Evolutionary conservation across 2,888 invertebrate genomes (phyloP), one percentile per base, ranked within the genome.

Genomic region (Harpagoxenus sublaevis): DNA sequence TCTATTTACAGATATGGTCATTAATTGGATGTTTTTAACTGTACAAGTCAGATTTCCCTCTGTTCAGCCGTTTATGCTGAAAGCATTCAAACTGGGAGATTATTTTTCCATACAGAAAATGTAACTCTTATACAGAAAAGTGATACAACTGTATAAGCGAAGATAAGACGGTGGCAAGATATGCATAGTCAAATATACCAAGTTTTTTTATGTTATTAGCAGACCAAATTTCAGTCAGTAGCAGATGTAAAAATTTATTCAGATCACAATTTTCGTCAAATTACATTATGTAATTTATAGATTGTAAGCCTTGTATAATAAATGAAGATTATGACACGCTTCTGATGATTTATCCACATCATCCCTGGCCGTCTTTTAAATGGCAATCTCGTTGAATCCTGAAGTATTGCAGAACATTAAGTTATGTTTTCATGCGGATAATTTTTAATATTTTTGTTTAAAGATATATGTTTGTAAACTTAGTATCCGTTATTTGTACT

Each of bases 1-100:
- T 74, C n/a, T 70, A 10, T 65, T 89, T 89, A 28, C 84, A 94
- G 94, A 85, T 94, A 94, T 85, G 94, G 94, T 60, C 94, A 94
- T 89, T 94, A 93, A 87, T 85, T 18, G 84, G 89, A 81, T 89
- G 86, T 73, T 84, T 87, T 15, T 86, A 87, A 65, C 82, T 88
- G 75, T 31, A 8, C 66, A 42, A 55, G 12, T 35, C 63, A 45
- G 3, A 18, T n/a, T n/a, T 78, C 12, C 42, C 3, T 66, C 42
- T 68, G 12, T 65, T 45, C 35, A 45, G 15, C n/a, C 2, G 15
- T 55, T 63, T 8, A 45, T 45, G 9, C 2, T 55, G 28, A 10
- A 18, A 57, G 15, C 15, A 68, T 45, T 65, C 1, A 65, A 66
- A 57, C 8, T 60, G 18, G 23, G 1, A 48, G 3, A 70, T 79